Conservation (phyloP, 2,888 invertebrate species). For the Drosophila greeni region DNA sequence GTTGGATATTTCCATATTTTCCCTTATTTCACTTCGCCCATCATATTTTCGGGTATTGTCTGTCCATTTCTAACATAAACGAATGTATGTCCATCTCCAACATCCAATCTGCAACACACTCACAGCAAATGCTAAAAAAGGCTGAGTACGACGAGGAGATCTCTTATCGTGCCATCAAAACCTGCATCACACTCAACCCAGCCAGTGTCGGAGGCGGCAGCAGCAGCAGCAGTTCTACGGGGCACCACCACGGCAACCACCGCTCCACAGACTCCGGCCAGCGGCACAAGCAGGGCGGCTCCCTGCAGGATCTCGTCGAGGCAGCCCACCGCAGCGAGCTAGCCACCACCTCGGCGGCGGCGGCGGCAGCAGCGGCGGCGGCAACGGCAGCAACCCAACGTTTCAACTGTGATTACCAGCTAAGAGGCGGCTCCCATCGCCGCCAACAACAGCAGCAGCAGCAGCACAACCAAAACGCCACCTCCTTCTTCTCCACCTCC, state of each 20-base stretch:
- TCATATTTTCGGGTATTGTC: background rate
- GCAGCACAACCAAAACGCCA: constrained; percentile 53
- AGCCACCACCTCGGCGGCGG: constrained; percentile 58
- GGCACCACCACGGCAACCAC: constrained; percentile 36
- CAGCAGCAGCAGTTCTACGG: constrained; percentile 45
- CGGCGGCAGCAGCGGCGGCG: constrained; percentile 54
- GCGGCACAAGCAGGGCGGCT: constrained; percentile 81
- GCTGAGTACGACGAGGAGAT: constrained; percentile 86
- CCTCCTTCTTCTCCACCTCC: constrained; percentile 15
- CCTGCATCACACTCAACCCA: constrained; percentile 75
- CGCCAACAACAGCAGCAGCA: constrained; percentile 57
- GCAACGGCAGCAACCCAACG: constrained; percentile 59
- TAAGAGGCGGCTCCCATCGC: constrained; percentile 60
- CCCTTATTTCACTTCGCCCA: background rate
- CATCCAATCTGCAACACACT: constrained; percentile 68
- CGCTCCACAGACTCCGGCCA: constrained; percentile 45
- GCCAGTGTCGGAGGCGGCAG: constrained; percentile 55
- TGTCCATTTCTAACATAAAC: background rate
- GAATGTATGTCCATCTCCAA: constrained; percentile 39
- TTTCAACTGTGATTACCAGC: constrained; percentile 76
- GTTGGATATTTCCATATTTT: background rate
- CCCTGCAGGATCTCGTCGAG: constrained; percentile 82
- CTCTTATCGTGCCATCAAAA: constrained; percentile 71
- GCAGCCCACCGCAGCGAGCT: constrained; percentile 76
- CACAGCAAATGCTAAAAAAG: constrained; percentile 86